A percentile compares a stretch with the other conserved stretches of the same genome.
Evolutionary conservation across 2,797 vertebrate species (phyloP).

Genomic region (Chromobotia macracanthus): DNA sequence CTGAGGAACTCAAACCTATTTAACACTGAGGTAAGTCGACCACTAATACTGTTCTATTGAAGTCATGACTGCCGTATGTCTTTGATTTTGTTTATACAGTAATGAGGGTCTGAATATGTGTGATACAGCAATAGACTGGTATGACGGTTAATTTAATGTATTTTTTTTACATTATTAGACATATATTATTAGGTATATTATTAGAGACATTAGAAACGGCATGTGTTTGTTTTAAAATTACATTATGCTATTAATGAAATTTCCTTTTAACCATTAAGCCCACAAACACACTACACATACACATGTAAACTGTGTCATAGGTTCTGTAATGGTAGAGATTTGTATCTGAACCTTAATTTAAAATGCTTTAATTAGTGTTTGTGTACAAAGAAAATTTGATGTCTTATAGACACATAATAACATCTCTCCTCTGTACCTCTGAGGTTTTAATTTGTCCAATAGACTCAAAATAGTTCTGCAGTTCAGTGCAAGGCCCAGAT

Average conservation of each 20-base stretch:
- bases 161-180: not conserved
- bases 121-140: not conserved
- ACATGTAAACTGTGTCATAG: not conserved
- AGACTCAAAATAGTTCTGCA: conserved; percentile 42
- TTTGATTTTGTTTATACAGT: not conserved
- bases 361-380: conserved; percentile 61
- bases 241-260: not conserved
- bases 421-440: conserved; percentile 39
- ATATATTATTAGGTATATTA: not conserved
- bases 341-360: conserved; percentile 24
- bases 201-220: not conserved
- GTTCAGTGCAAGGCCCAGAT: conserved; percentile 20
- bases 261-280: not conserved
- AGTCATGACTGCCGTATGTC: not conserved
- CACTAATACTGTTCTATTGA: not conserved
- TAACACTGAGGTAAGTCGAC: conserved; percentile 75
- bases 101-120: not conserved
- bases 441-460: conserved; percentile 1
- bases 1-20: conserved; percentile 59
- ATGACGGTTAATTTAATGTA: not conserved
- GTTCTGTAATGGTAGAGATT: not conserved
- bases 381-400: conserved; percentile 45
- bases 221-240: not conserved
- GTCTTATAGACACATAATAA: conserved; percentile 57
- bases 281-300: not conserved